Evolutionary conservation across 1,140 invertebrate genomes (phyloP), one percentile per base, ranked within the genome.

Genomic region (Sminthurinus signatus): DNA sequence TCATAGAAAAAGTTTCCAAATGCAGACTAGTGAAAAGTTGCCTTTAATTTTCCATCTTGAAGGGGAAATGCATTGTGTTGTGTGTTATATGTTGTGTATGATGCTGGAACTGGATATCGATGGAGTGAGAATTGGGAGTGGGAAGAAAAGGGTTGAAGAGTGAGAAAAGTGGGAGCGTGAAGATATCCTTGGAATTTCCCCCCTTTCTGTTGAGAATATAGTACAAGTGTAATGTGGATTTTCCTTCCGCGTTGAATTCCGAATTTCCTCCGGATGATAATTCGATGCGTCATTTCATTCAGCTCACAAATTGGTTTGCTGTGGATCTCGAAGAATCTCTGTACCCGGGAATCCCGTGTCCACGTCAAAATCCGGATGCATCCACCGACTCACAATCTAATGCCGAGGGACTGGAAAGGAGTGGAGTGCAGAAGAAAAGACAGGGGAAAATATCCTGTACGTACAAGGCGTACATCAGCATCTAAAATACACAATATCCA

Each of bases 231-330:
- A 23, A 23, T 50, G 46, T 17, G 23, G 46, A 50, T 64, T 64
- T 58, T 63, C 65, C 60, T 56, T 63, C 55, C 65, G 44, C 44
- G 25, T 61, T 42, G 58, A 60, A 28, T 62, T 43, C 61, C 46
- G 25, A 36, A 19, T 60, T 48, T 63, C 54, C 62, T 60, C 46
- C 55, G 46, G 62, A 68, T 68, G 62, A 68, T 68, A 68, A 68
- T 68, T 68, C 62, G 61, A 64, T 28, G 28, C 58, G 66, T 64
- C 66, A 50, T 68, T 68, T 68, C 66, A 68, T 68, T 68, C 62
- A 68, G 66, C 57, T 21, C 58, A 48, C 51, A 68, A 68, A 68
- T 68, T 68, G 66, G 61, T 68, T 68, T 68, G 61, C 66, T 64
- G 66, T 68, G 62, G 66, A 68, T 56, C 66, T 56, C 66, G n/a